These are phyloP conservation scores for Pseudochromis fuscus DNA, from an alignment of 2,797 vertebrate genomes.

Conservation along the genomic window DNA sequence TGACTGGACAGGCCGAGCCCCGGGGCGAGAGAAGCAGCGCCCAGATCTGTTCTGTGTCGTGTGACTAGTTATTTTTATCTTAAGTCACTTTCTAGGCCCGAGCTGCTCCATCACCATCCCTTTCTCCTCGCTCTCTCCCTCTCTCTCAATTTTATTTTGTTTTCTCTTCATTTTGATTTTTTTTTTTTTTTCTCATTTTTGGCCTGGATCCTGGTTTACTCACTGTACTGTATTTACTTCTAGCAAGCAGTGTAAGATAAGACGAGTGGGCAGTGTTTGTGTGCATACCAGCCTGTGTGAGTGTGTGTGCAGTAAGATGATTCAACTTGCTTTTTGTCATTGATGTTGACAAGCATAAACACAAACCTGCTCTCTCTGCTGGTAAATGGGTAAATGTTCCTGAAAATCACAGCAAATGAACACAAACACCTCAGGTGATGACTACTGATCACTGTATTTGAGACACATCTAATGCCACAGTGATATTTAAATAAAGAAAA, in stretches of 20 bases:
- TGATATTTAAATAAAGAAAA: conserved; percentile 15
- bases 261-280: conserved; percentile 65
- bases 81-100: conserved; percentile 86
- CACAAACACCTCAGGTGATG: conserved; percentile 21
- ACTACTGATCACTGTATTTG: conserved; percentile 16
- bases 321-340: conserved; percentile 71
- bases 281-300: conserved; percentile 33
- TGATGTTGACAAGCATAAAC: conserved; percentile 70
- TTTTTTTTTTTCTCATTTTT: conserved; percentile 40
- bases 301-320: conserved; percentile 51
- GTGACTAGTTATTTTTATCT: conserved; percentile 94
- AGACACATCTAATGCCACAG: not conserved
- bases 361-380: conserved; percentile 57
- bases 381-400: conserved; percentile 51
- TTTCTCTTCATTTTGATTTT: conserved; percentile 51
- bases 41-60: conserved; percentile 86
- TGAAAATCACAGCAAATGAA: conserved; percentile 44
- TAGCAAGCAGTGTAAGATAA: conserved; percentile 64
- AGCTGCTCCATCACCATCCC: conserved; percentile 75
- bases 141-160: conserved; percentile 47
- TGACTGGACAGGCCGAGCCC: conserved; percentile 79
- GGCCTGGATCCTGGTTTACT: conserved; percentile 62
- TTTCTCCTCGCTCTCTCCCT: conserved; percentile 22
- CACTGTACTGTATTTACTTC: conserved; percentile 68
- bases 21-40: conserved; percentile 84